A percentile compares a stretch with the other conserved stretches of the same genome.
Conservation (phyloP, 2,888 invertebrate species). For the Drosophila austrosaltans region DNA sequence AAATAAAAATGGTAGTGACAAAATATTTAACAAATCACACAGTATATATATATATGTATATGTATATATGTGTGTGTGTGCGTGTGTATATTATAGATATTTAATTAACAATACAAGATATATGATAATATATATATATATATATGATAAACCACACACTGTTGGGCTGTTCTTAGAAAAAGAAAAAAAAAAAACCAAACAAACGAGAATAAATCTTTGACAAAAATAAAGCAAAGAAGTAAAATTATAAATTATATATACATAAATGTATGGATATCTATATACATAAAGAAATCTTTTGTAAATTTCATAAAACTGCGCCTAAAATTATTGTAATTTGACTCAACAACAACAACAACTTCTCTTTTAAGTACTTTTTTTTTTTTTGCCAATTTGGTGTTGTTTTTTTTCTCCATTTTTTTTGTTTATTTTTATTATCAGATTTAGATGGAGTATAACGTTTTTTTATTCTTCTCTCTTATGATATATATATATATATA, state of each 20-base stretch:
- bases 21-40: conserved; percentile 8
- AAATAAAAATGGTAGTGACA: background rate
- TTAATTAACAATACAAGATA: background rate
- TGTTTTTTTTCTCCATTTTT: conserved; percentile 50
- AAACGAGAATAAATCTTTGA: conserved; percentile 34
- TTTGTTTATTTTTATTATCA: background rate
- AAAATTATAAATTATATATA: conserved; percentile 34
- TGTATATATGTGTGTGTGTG: background rate
- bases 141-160: conserved; percentile 49
- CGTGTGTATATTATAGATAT: background rate
- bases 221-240: conserved; percentile 37
- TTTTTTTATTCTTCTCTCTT: conserved; percentile 2
- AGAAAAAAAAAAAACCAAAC: conserved; percentile 47
- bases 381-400: conserved; percentile 31
- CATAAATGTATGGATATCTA: conserved; percentile 34
- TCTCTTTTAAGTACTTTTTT: conserved; percentile 31
- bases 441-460: background rate
- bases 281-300: conserved; percentile 40
- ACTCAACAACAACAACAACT: conserved; percentile 11
- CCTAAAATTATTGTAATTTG: conserved; percentile 28
- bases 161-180: conserved; percentile 79
- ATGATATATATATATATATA: conserved; percentile 26
- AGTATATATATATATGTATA: background rate
- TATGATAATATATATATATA: conserved; percentile 34
- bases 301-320: conserved; percentile 48